Base-by-base conservation (phyloP, 1,140 invertebrate genomes). In the Bombus sylvicola region DNA sequence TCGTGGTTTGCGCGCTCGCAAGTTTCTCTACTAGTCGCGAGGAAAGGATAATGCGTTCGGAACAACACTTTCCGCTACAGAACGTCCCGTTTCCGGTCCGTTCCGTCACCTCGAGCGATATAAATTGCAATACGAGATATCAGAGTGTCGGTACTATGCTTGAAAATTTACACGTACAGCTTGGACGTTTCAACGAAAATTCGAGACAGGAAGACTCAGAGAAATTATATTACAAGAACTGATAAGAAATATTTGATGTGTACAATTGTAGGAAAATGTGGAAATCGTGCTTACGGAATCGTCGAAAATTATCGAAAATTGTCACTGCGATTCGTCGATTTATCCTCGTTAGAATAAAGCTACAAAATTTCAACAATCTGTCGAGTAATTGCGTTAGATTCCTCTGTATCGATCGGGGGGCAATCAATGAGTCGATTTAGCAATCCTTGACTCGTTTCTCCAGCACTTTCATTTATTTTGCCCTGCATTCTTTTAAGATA, bases 301-400 rank as follows among this genome's bases (percentile, higher is more conserved):
- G 12, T n/a, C 22, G 59, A 62, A 53, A 62, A 62, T 62, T 62
- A 62, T n/a, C 12, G 28, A n/a, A 62, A 62, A 62, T 62, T 62
- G 28, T n/a, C 13, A 62, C 3, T 0, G 1, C 12, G 59, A 13
- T 25, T 69, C 37, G 2, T 39, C 15, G 28, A 72, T 43, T 28
- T 39, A 3, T 28, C 9, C 9, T 28, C 9, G 31, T 28, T 37
- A 22, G 9, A n/a, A 37, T 18, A 15, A 6, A 25, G 3, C 18
- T 28, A 12, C 28, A 3, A 68, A 75, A 53, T 77, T 68, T 69
- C 72, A 28, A 1, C 64, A 37, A 77, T 83, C 31, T 31, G 31
- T 18, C 31, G 59, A 37, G 15, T 68, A 83, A 83, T 77, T 77
- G 73, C 34, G 62, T 77, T 69, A 77, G 47, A 43, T 59, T 31